Conservation (phyloP, 2,797 vertebrate genomes). For the Gymnothorax javanicus region DNA sequence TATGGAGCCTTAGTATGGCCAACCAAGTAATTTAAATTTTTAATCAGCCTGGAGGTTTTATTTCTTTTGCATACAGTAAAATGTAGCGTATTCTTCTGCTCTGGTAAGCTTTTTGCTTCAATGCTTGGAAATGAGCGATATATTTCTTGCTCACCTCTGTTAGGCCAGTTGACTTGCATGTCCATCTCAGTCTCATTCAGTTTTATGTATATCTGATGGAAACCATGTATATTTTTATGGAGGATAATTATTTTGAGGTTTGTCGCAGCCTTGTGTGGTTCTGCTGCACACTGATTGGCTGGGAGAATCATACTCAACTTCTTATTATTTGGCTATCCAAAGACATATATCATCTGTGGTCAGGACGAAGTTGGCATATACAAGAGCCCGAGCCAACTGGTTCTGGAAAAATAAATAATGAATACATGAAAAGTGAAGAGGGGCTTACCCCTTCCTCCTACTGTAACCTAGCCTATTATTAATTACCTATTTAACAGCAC, state of each 20-base stretch:
- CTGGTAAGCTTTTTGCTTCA: background rate
- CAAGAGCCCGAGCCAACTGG: background rate
- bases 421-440: background rate
- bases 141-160: background rate
- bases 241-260: background rate
- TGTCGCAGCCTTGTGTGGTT: background rate
- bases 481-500: constrained; percentile 19
- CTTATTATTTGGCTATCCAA: background rate
- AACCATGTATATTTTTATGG: too few species aligned
- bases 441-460: background rate
- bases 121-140: background rate
- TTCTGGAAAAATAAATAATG: background rate
- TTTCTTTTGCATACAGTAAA: background rate
- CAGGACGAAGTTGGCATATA: background rate
- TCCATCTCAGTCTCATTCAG: background rate
- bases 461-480: background rate
- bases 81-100: background rate
- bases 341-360: background rate
- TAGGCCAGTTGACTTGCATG: background rate
- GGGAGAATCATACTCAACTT: background rate
- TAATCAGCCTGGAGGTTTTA: background rate
- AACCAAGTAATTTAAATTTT: background rate
- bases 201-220: background rate
- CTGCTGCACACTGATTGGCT: background rate
- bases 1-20: background rate